Conservation (phyloP, 2,888 invertebrate genomes). For the Argynnis bischoffii region DNA sequence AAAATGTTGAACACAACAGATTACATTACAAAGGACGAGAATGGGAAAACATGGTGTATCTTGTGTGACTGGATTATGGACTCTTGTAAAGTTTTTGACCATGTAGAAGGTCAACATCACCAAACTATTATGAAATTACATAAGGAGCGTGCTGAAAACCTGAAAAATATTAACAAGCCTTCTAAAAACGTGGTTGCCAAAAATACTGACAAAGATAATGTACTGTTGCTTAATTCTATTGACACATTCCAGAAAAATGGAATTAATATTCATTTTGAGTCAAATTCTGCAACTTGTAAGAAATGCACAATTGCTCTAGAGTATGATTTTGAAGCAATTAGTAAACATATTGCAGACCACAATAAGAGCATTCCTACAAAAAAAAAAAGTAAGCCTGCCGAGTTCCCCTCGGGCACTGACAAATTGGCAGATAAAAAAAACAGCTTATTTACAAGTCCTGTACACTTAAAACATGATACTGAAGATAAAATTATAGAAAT, state of each 20-base stretch:
- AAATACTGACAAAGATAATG: constrained; percentile 27
- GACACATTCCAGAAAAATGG: constrained; percentile 46
- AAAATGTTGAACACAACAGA: constrained; percentile 39
- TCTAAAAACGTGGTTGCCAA: constrained; percentile 10
- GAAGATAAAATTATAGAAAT: background rate
- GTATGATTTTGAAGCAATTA: constrained; percentile 42
- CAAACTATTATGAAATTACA: constrained; percentile 46
- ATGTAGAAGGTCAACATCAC: constrained; percentile 45
- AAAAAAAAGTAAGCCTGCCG: constrained; percentile 7
- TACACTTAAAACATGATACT: constrained; percentile 3
- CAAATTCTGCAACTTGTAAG: constrained; percentile 45
- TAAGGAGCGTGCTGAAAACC: constrained; percentile 33
- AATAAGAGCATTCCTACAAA: constrained; percentile 32
- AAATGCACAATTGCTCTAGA: constrained; percentile 44
- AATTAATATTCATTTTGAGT: constrained; percentile 48
- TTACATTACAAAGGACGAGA: constrained; percentile 40
- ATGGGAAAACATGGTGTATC: constrained; percentile 43
- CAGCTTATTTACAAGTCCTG: constrained; percentile 21
- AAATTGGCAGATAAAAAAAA: constrained; percentile 15
- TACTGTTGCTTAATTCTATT: constrained; percentile 43
- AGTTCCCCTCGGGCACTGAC: background rate
- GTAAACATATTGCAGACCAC: constrained; percentile 47
- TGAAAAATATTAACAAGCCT: constrained; percentile 10
- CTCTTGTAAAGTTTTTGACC: constrained; percentile 4
- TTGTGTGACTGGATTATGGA: constrained; percentile 46